These are phyloP conservation scores for Ostrea denselamellosa DNA, from an alignment of 1,140 invertebrate genomes.

Conservation along the genomic window DNA sequence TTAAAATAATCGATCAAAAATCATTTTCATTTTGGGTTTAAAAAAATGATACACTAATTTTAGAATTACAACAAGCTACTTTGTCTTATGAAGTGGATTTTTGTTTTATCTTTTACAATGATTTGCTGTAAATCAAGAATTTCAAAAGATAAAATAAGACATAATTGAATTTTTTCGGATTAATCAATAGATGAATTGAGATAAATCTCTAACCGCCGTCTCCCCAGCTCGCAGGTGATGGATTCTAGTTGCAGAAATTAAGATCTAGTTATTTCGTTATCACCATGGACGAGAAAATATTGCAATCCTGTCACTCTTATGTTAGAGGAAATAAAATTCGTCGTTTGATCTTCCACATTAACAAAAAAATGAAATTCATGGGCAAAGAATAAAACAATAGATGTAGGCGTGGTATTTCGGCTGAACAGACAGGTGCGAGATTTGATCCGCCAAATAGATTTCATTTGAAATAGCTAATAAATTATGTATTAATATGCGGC, in stretches of 20 bases:
- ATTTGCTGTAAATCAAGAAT: neutral
- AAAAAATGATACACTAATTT: too few relatives aligned
- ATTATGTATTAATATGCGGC: conserved; percentile 3
- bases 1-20: too few relatives aligned
- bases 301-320: neutral
- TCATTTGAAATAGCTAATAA: conserved; percentile 6
- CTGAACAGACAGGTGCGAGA: conserved; percentile 4
- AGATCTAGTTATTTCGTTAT: neutral
- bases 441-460: conserved; percentile 6
- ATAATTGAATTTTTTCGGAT: conserved; percentile 10
- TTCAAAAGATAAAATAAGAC: neutral
- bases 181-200: conserved; percentile 8
- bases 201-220: neutral
- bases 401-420: neutral
- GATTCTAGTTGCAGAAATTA: neutral
- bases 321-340: neutral
- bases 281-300: neutral
- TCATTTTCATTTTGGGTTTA: too few relatives aligned
- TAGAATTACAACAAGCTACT: too few relatives aligned
- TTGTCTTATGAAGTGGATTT: too few relatives aligned
- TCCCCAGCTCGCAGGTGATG: neutral
- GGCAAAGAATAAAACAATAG: neutral
- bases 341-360: conserved; percentile 10
- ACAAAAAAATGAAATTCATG: conserved; percentile 16
- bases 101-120: too few relatives aligned